These are phyloP conservation scores for Heliconius himera DNA, from an alignment of 1,140 invertebrate genomes.

Conservation along the genomic window DNA sequence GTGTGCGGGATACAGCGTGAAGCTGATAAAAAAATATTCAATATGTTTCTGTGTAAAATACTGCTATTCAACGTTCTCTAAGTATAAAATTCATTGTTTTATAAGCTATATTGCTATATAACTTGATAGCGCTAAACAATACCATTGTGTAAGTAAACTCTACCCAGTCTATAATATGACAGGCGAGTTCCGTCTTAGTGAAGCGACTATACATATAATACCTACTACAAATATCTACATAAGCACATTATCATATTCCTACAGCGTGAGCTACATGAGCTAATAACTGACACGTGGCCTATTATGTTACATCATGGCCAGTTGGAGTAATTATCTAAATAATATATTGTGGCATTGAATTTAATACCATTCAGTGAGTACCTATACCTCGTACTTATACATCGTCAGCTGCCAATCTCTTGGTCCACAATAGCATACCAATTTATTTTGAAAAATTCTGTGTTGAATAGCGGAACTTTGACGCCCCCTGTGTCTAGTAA, in stretches of 20 bases:
- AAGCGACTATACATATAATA: neutral
- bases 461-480: no score
- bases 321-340: slow-evolving; percentile 13
- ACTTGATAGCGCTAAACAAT: slow-evolving; percentile 36
- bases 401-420: neutral
- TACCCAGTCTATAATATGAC: neutral
- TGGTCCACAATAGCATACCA: neutral
- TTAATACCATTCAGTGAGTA: neutral
- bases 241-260: slow-evolving; percentile 10
- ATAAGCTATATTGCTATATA: neutral
- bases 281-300: slow-evolving; percentile 24
- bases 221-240: neutral
- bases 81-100: neutral
- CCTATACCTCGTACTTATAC: neutral
- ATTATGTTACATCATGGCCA: slow-evolving; percentile 21
- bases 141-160: slow-evolving; percentile 12
- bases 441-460: no score
- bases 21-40: no score
- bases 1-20: no score
- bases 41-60: no score
- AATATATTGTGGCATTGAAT: slow-evolving; percentile 22
- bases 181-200: neutral
- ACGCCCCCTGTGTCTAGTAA: no score
- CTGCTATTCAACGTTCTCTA: no score
- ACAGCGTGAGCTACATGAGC: slow-evolving; percentile 14